Percentiles rank a stretch among this genome's conserved stretches.
Evolutionary conservation across 1,140 invertebrate genomes (phyloP).

Genomic region (Phortica variegata): DNA sequence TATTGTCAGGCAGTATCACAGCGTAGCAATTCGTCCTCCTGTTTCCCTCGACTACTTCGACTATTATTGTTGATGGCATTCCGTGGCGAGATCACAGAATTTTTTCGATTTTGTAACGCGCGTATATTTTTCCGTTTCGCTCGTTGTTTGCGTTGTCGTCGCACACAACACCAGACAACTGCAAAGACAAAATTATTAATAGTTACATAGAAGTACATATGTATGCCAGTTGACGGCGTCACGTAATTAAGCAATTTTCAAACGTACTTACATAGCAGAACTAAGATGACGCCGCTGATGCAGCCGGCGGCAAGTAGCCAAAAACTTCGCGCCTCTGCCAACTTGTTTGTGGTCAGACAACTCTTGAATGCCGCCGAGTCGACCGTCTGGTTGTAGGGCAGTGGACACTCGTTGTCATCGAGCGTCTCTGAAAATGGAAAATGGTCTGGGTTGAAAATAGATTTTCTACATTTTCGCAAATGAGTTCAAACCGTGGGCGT

Average conservation of each 20-base stretch:
- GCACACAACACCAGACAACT: conserved; percentile 42
- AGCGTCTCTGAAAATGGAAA: conserved; percentile 32
- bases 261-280: conserved; percentile 31
- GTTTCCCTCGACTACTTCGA: background rate
- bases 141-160: conserved; percentile 30
- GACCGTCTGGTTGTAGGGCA: conserved; percentile 49
- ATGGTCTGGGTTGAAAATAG: no score
- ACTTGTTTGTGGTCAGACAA: conserved; percentile 28
- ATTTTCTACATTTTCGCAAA: no score
- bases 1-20: conserved; percentile 50
- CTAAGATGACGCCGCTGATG: conserved; percentile 29
- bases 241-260: no score
- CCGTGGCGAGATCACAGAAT: conserved; percentile 44
- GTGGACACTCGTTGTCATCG: conserved; percentile 34
- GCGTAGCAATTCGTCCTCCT: conserved; percentile 42
- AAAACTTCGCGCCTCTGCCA: conserved; percentile 24
- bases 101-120: conserved; percentile 32
- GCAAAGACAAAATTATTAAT: background rate
- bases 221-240: background rate
- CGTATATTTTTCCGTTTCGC: conserved; percentile 17
- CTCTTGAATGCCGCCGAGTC: conserved; percentile 36
- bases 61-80: conserved; percentile 36
- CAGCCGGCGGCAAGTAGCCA: conserved; percentile 41
- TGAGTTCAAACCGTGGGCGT: no score
- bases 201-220: background rate